Base-by-base conservation (phyloP, 2,113 vertebrate species). In the Tor tambroides region DNA sequence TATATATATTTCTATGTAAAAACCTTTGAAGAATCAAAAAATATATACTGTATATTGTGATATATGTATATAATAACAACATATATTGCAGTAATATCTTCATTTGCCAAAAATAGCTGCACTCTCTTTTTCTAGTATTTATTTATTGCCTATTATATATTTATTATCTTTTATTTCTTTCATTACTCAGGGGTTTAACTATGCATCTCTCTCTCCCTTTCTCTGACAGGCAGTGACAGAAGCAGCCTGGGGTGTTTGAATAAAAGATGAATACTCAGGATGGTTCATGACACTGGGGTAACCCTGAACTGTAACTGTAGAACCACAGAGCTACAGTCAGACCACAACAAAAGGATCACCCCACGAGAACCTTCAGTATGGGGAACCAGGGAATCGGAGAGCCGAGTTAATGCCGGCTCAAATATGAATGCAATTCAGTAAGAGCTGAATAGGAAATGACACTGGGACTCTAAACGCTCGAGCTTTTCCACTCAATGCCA, bases 241-340 rank as follows among this genome's bases (percentile, higher is more conserved):
- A n/a, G 69, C 51, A 82, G 86, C 78, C 79, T 87, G 79, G 86
- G 80, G 67, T 75, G 69, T 63, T 82, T 87, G 41, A 87, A 87
- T 87, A 87, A 87, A 87, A 87, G 79, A 87, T 87, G 86, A 87
- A 82, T 72, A 75, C 72, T 43, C 51, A 65, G 86, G 38, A 79
- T 83, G 79, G 67, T 72, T 87, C 79, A 87, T 87, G 86, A 87
- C 86, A 87, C 86, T 63, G 54, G 86, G 79, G 79, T 83, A 87
- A 87, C 79, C 86, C 86, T 83, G 78, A 80, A 87, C 86, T 82
- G 86, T 87, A 87, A 83, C 80, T 14, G 86, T 87, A 87, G 80
- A 87, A 81, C 69, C 72, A 75, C 35, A 87, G 78, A 38, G 54
- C 67, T 63, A 15, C 51, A 59, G 86, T 65, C 46, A 74, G 67